Evolutionary conservation across 2,113 vertebrate genomes (phyloP), one percentile per base, ranked within the genome.

Genomic region (Strix uralensis): DNA sequence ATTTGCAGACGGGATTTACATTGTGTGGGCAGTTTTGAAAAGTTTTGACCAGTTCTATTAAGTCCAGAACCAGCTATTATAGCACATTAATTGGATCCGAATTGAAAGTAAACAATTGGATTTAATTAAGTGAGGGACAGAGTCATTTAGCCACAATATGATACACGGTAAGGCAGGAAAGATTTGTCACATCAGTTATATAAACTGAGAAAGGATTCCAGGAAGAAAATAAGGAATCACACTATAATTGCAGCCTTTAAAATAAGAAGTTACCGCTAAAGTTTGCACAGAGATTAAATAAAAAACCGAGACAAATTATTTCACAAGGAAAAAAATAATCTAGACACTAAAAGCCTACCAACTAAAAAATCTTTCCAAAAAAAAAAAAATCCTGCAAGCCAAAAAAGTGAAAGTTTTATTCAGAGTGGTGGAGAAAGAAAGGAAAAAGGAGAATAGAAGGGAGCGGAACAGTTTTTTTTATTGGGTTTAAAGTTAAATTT

Each of bases 1-100:
- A 86, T 54, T 93, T 96, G 87, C 94, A 96, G 94, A 95, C 86
- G 87, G 70, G 79, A 77, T 83, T 94, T 85, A 77, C 75, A 84
- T n/a, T 70, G 73, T 66, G 92, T 73, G 85, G 80, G 96, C 67
- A 94, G 74, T 86, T 92, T 78, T 71, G 55, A 88, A 70, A 95
- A 90, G 32, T 92, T 92, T 93, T 74, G 75, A 90, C 85, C 75
- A 22, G 61, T 67, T 87, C 87, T 77, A 86, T 90, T 70, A 91
- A 70, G 74, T 44, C 86, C 83, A 88, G 69, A 92, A 85, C 30
- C 34, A 66, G 84, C 58, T 73, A 42, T 66, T 75, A 58, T 2
- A 90, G 63, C 15, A 79, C 30, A 59, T 82, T 87, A 91, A 94
- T 42, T 49, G 67, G 83, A 91, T 89, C 51, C 0, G 1, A 92